These are phyloP conservation scores for Neostethus bicornis DNA, from an alignment of 2,797 vertebrate species.

Conservation along the genomic window DNA sequence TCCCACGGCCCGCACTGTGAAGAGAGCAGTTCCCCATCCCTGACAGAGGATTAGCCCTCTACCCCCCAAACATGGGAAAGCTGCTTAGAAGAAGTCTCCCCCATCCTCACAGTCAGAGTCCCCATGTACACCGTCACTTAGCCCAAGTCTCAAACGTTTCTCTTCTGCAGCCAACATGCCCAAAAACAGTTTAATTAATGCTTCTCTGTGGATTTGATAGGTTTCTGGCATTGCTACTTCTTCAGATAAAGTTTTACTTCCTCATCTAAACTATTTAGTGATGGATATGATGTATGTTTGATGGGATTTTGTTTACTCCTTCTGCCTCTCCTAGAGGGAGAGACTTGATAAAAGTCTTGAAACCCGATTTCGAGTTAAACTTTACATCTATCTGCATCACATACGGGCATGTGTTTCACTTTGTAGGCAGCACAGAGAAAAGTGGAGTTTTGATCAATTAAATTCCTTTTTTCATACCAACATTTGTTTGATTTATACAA, in stretches of 20 bases:
- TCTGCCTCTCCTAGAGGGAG: slow-evolving; percentile 57
- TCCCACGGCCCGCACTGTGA: slow-evolving; percentile 78
- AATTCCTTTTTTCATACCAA: slow-evolving; percentile 58
- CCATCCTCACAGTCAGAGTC: slow-evolving; percentile 74
- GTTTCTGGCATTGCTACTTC: slow-evolving; percentile 70
- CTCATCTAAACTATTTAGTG: slow-evolving; percentile 69
- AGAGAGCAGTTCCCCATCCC: slow-evolving; percentile 79
- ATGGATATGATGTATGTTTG: slow-evolving; percentile 74
- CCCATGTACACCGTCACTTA: slow-evolving; percentile 70
- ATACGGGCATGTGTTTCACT: slow-evolving; percentile 45
- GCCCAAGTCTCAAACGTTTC: slow-evolving; percentile 71
- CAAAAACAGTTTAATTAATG: slow-evolving; percentile 78
- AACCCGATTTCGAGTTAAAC: slow-evolving; percentile 58
- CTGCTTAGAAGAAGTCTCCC: slow-evolving; percentile 78
- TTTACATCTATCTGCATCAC: slow-evolving; percentile 47
- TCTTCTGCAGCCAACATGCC: slow-evolving; percentile 74
- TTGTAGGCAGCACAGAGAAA: slow-evolving; percentile 33
- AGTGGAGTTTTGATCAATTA: slow-evolving; percentile 41
- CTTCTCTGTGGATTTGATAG: slow-evolving; percentile 73
- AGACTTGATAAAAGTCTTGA: slow-evolving; percentile 57
- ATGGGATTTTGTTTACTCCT: slow-evolving; percentile 73
- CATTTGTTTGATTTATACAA: slow-evolving; percentile 45
- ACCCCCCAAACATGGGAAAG: slow-evolving; percentile 82
- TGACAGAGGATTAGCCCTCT: slow-evolving; percentile 83
- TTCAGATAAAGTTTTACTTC: slow-evolving; percentile 74